A percentile compares a stretch with the other conserved stretches of the same genome.
These are phyloP conservation scores for Flexamia atlantica DNA, from an alignment of 2,888 invertebrate genomes.

Conservation along the genomic window DNA sequence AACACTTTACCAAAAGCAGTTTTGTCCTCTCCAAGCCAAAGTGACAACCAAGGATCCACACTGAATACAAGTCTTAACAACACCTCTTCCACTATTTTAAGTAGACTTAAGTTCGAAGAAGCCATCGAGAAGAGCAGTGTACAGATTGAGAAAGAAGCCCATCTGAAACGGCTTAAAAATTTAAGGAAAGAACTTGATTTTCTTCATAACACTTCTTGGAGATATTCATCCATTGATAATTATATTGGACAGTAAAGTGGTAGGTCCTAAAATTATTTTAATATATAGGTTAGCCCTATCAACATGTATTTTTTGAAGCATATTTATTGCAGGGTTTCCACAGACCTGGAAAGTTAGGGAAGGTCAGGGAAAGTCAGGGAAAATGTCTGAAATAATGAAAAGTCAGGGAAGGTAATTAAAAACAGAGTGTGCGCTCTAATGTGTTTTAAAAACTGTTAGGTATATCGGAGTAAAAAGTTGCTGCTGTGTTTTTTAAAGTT, in stretches of 20 bases:
- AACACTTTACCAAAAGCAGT: conserved; percentile 61
- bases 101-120: conserved; percentile 63
- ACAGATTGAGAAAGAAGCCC: conserved; percentile 79
- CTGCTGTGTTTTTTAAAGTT: no score
- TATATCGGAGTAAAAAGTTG: no score
- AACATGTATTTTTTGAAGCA: no score
- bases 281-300: no score
- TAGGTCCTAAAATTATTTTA: neutral
- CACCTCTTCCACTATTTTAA: conserved; percentile 44
- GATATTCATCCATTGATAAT: conserved; percentile 85
- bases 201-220: conserved; percentile 89
- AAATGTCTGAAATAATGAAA: no score
- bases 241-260: conserved; percentile 77
- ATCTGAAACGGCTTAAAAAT: conserved; percentile 83
- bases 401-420: no score
- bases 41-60: conserved; percentile 59
- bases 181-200: conserved; percentile 87
- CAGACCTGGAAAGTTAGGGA: no score
- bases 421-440: no score
- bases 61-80: conserved; percentile 47
- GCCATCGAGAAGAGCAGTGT: conserved; percentile 61
- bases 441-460: no score
- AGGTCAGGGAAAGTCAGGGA: no score
- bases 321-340: no score
- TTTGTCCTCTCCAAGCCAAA: conserved; percentile 62